Base-by-base conservation (phyloP, 2,113 vertebrate species). In the Fulmarus glacialis region DNA sequence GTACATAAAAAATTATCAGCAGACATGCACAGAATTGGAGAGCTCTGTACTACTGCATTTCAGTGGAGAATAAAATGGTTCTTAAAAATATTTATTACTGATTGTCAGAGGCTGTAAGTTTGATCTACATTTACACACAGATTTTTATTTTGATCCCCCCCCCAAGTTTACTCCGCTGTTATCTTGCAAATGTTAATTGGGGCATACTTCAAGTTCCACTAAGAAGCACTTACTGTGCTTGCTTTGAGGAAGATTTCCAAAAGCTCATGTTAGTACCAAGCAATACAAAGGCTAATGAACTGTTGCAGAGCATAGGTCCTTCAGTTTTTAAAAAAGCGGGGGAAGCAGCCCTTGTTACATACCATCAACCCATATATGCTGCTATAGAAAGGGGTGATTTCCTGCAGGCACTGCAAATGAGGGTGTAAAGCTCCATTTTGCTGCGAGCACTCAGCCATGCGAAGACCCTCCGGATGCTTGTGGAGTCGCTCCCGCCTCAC, bases 51-150 rank as follows among this genome's bases (percentile, higher is more conserved):
- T 34, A 45, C 50, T 40, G 22, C 63, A 59, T 64, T 72, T 75
- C 36, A 66, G 34, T 32, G 67, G 32, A 86, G 38, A 88, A 94
- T 45, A 70, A 95, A 90, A 90, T 4, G 11, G 32, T 71, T 74
- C 47, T 93, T 83, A 93, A 93, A 95, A 94, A 71, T 83, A 88
- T 81, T 93, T 83, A 92, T 67, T 73, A 82, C 47, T 71, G 64
- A 71, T 62, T 64, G 73, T 82, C 56, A 84, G 64, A 79, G 27
- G 47, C 56, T 82, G 18, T 71, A 89, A 94, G 59, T 78, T 83
- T 84, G 50, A 91, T 53, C 59, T 78, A 50, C 29, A 30, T 20
- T 53, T 18, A 64, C 14, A 38, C 16, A 56, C 4, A 23, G 26
- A 81, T 45, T 86, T 88, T 80, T 72, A n/a, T 75, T 93, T 68